phyloP scores from a whole-genome alignment of 1,140 invertebrate species.

The Dendrolimus punctatus region DNA sequence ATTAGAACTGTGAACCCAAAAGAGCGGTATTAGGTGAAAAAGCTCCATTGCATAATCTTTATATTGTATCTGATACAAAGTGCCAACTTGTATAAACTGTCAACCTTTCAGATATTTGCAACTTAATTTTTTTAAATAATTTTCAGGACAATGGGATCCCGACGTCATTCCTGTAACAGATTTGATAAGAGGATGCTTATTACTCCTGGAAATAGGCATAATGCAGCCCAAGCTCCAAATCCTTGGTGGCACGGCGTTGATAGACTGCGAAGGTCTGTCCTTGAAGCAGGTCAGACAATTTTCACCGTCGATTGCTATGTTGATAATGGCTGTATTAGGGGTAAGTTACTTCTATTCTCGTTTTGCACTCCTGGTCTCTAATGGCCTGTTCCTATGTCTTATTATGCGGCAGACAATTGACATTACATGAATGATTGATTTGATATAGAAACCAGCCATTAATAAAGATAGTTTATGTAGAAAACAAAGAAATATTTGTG shows the following conservation, averaged over 20 bases:
- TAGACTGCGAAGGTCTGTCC: slow-evolving; percentile 80
- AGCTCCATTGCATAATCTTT: too few relatives aligned
- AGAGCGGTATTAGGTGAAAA: too few relatives aligned
- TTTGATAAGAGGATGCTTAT: slow-evolving; percentile 33
- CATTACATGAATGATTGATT: too few relatives aligned
- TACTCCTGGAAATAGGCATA: slow-evolving; percentile 48
- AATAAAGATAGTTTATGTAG: too few relatives aligned
- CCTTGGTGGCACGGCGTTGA: slow-evolving; percentile 72
- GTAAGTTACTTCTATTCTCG: slow-evolving; percentile 64
- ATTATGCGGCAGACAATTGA: too few relatives aligned
- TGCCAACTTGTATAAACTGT: not conserved
- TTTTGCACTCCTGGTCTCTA: too few relatives aligned
- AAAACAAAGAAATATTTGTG: too few relatives aligned
- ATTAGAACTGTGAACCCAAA: too few relatives aligned
- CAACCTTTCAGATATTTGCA: not conserved
- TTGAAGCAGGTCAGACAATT: slow-evolving; percentile 80
- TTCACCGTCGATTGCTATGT: slow-evolving; percentile 76
- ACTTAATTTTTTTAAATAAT: not conserved
- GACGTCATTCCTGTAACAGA: slow-evolving; percentile 34
- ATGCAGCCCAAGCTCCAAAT: slow-evolving; percentile 57
- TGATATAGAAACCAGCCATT: too few relatives aligned
- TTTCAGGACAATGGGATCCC: slow-evolving; percentile 45
- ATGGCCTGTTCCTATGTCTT: too few relatives aligned
- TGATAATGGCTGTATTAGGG: slow-evolving; percentile 77
- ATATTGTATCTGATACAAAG: not conserved